Base-by-base conservation (phyloP, 2,113 vertebrate species). In the Paramisgurnus dabryanus region DNA sequence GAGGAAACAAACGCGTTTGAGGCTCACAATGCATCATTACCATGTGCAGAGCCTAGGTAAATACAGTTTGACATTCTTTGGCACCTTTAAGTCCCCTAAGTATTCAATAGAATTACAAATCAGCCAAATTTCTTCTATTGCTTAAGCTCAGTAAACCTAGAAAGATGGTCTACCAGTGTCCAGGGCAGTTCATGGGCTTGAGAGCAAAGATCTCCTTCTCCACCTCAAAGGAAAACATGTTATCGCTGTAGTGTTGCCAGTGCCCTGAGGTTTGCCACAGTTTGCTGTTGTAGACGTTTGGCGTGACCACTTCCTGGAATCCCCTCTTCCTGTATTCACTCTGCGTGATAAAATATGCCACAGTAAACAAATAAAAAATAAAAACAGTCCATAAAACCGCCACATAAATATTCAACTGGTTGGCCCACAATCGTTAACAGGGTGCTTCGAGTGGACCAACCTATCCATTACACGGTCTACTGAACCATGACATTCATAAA, bases 131-230 rank as follows among this genome's bases (percentile, higher is more conserved):
- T 55, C 10, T 50, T 39, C 49, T 39, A 7, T 40, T 67, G 40
- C 7, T 45, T 67, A 11, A n/a, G 2, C 1, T 12, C 6, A 40
- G 15, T 9, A 6, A 22, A 74, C 5, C 47, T 13, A 1, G n/a
- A 57, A 34, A 40, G 10, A 18, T 34, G 3, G 9, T 67, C 40
- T 95, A 99, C 97, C 97, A 99, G 86, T 99, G 98, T 87, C 98
- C 98, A 0, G 97, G 98, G 86, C 98, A 99, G 88, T 99, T 99
- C 98, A 99, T 99, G 18, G 98, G 97, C 74, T 99, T 99, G 66
- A 99, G 93, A 70, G 98, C 98, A 50, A 97, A 99, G 18, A 88
- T 90, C 86, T 99, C 98, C 89, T 99, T 98, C 88, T 99, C 98
- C 22, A 93, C 95, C 87, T 99, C 97, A 45, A 99, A 99, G 12